These are phyloP conservation scores for Triplophysa yarkandensis DNA, from an alignment of 2,797 vertebrate genomes.

Conservation along the genomic window DNA sequence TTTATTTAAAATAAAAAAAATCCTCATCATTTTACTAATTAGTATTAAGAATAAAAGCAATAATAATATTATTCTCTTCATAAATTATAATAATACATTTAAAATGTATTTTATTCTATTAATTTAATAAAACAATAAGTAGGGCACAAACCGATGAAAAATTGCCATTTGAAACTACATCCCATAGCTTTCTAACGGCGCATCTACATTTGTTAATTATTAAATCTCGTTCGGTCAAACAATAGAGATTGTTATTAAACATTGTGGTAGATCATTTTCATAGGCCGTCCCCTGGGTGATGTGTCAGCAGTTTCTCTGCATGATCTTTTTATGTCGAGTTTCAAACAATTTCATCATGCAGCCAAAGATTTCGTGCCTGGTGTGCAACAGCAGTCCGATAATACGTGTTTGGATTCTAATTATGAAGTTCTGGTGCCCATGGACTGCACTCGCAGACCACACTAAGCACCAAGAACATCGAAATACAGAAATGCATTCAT, in stretches of 20 bases:
- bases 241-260: slow-evolving; percentile 69
- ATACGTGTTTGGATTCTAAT: slow-evolving; percentile 83
- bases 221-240: slow-evolving; percentile 67
- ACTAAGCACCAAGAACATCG: slow-evolving; percentile 76
- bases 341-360: slow-evolving; percentile 82
- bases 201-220: slow-evolving; percentile 64
- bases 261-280: slow-evolving; percentile 73
- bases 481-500: slow-evolving; percentile 73
- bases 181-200: slow-evolving; percentile 52
- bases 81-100: too few relatives aligned
- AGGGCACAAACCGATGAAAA: slow-evolving; percentile 6
- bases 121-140: too few relatives aligned
- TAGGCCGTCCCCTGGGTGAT: slow-evolving; percentile 66
- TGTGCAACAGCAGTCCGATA: slow-evolving; percentile 75
- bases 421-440: slow-evolving; percentile 78
- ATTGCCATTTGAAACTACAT: neutral
- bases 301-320: slow-evolving; percentile 75
- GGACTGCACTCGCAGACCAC: slow-evolving; percentile 78
- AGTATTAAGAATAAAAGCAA: too few relatives aligned
- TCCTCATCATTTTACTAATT: too few relatives aligned
- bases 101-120: too few relatives aligned
- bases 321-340: slow-evolving; percentile 77
- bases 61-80: too few relatives aligned
- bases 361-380: slow-evolving; percentile 66
- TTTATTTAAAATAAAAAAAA: too few relatives aligned